Evolutionary conservation across 2,113 vertebrate genomes (phyloP).

Genomic region (Desmodus rotundus): DNA sequence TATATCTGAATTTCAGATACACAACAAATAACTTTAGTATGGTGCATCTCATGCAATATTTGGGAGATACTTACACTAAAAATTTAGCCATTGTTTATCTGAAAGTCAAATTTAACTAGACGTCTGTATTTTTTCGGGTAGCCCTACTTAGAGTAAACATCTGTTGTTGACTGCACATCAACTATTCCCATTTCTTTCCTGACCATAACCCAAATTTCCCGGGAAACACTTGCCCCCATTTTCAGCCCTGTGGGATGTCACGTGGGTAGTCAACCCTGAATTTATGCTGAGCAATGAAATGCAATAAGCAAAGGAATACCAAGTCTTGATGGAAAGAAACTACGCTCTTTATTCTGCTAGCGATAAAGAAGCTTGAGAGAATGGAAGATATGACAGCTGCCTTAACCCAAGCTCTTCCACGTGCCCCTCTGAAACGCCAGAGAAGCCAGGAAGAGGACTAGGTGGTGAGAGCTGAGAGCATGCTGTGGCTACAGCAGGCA

Average conservation of each 20-base stretch:
- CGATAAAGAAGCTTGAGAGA: not conserved
- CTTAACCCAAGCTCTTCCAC: not conserved
- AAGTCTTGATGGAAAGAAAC: not conserved
- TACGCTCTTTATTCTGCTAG: not conserved
- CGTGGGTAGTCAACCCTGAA: not conserved
- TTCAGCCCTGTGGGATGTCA: not conserved
- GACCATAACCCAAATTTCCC: not conserved
- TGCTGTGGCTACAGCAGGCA: not conserved
- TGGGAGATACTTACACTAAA: not conserved
- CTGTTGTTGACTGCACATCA: not conserved
- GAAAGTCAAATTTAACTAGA: constrained; percentile 14
- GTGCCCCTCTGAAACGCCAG: not conserved
- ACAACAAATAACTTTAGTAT: not conserved
- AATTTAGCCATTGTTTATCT: not conserved
- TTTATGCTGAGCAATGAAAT: not conserved
- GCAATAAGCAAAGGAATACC: not conserved
- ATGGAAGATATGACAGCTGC: not conserved
- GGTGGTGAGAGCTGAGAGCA: not conserved
- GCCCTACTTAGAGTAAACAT: not conserved
- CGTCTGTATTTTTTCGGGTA: not conserved
- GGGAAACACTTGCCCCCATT: not conserved
- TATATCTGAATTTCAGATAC: not conserved
- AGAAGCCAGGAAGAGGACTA: not conserved
- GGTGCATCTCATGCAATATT: not conserved
- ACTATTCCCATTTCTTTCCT: not conserved